Conservation (phyloP, 2,797 vertebrate genomes). For the Poeciliopsis presidionis region DNA sequence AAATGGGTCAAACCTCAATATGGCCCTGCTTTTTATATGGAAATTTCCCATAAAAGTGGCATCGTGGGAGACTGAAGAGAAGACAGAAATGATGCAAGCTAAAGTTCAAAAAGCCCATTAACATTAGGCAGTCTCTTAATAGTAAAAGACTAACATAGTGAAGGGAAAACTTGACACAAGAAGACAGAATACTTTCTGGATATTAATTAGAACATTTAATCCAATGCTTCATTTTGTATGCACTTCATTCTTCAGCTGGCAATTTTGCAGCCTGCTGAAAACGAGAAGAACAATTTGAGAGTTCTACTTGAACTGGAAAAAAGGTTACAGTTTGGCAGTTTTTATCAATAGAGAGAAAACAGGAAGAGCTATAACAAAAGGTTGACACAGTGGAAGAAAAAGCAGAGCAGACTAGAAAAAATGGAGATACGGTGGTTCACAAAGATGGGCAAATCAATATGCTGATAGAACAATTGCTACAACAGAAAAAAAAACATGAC, state of each 20-base stretch:
- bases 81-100: neutral
- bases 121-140: neutral
- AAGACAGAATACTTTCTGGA: neutral
- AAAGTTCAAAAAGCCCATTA: neutral
- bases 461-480: no score
- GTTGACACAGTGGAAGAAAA: no score
- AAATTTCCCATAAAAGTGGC: neutral
- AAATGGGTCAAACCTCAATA: neutral
- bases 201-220: neutral
- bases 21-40: neutral
- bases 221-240: neutral
- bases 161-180: neutral
- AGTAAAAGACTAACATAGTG: neutral
- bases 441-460: no score
- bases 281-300: neutral
- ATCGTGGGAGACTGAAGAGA: neutral
- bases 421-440: no score
- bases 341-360: no score
- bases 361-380: no score
- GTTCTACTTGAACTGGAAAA: neutral
- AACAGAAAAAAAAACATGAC: no score
- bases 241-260: neutral
- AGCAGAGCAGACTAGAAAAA: no score
- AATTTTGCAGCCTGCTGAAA: neutral
- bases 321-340: no score